Conservation (phyloP, 2,797 vertebrate species). For the Mareca strepera region DNA sequence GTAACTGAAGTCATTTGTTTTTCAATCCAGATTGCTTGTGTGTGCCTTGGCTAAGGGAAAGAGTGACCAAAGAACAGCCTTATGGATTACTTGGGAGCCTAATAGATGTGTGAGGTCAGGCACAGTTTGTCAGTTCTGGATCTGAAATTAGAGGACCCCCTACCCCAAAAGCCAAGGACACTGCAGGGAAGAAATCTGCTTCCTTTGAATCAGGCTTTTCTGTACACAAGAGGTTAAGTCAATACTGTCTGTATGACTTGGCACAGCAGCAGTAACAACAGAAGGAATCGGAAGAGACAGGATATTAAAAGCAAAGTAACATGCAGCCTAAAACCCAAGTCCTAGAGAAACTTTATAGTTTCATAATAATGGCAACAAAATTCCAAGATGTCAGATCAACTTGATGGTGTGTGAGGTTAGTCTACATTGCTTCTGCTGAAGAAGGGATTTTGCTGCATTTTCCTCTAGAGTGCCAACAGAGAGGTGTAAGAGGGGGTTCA, state of each 20-base stretch:
- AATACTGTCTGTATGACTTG: neutral
- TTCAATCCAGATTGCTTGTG: neutral
- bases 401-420: neutral
- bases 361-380: neutral
- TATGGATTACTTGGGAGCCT: neutral
- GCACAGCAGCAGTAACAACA: neutral
- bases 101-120: neutral
- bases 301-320: neutral
- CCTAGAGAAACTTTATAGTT: neutral
- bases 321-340: neutral
- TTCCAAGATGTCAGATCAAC: neutral
- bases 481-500: neutral
- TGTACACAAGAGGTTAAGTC: neutral
- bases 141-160: neutral
- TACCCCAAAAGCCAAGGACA: neutral
- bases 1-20: neutral
- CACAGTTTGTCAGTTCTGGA: rapidly evolving
- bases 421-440: neutral
- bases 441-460: neutral
- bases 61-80: neutral
- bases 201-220: neutral
- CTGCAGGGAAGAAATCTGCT: neutral
- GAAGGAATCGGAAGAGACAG: neutral
- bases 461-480: neutral
- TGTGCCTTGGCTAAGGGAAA: neutral